Evolutionary conservation across 2,113 vertebrate genomes (phyloP).

Genomic region (Epinephelus fuscoguttatus): DNA sequence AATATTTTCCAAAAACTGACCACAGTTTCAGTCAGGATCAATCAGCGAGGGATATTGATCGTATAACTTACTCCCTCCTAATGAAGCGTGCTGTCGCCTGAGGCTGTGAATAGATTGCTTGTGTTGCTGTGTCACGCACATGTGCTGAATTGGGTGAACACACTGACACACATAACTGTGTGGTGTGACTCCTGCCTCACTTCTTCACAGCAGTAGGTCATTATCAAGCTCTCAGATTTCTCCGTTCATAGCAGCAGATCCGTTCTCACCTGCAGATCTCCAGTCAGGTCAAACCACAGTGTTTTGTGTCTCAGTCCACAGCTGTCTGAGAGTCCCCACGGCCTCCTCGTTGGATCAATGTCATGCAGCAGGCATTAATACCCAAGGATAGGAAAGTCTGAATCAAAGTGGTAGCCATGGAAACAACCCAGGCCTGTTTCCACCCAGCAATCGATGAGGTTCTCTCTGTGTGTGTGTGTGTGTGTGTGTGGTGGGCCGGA

Average conservation of each 20-base stretch:
- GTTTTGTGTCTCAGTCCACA: neutral
- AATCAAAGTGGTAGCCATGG: conserved; percentile 75
- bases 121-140: conserved; percentile 52
- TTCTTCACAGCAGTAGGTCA: no score
- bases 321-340: neutral
- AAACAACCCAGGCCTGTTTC: conserved; percentile 71
- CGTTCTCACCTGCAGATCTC: neutral
- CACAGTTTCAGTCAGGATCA: neutral
- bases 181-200: no score
- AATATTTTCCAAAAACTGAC: neutral
- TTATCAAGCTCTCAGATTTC: no score
- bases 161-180: neutral
- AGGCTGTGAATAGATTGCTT: conserved; percentile 49
- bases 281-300: neutral
- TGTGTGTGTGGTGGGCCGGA: conserved; percentile 16
- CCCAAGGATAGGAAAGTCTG: conserved; percentile 57
- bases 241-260: neutral
- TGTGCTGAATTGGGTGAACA: neutral
- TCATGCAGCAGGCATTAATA: conserved; percentile 33
- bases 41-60: conserved; percentile 21
- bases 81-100: conserved; percentile 48
- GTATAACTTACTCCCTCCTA: neutral
- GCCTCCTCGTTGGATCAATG: conserved; percentile 48
- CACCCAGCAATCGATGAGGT: conserved; percentile 75
- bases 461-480: conserved; percentile 24